Evolutionary conservation across 2,113 vertebrate genomes (phyloP).

Genomic region (Nestor notabilis): DNA sequence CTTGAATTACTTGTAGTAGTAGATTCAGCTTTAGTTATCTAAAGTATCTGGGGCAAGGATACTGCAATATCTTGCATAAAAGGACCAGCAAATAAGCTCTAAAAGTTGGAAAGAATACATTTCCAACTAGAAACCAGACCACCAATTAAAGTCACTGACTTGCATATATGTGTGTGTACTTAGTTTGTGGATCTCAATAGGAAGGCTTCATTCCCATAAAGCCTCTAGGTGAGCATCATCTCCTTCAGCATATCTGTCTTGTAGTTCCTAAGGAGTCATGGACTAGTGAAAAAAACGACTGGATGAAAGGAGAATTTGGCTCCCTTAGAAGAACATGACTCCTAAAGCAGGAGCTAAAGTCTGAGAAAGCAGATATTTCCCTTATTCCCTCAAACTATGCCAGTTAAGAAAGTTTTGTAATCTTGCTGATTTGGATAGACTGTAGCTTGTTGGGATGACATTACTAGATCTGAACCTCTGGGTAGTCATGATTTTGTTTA

Average conservation of each 20-base stretch:
- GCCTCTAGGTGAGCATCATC: not conserved
- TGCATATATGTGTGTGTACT: not conserved
- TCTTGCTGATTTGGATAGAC: not conserved
- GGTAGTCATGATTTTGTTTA: not conserved
- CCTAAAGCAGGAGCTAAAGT: not conserved
- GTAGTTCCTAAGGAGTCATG: not conserved
- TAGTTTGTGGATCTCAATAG: not conserved
- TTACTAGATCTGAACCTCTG: not conserved
- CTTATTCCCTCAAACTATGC: not conserved
- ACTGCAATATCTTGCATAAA: not conserved
- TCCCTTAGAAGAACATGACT: not conserved
- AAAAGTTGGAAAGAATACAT: not conserved
- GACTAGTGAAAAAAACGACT: not conserved
- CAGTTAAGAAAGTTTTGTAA: not conserved
- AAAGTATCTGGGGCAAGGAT: not conserved
- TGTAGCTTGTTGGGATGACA: not conserved
- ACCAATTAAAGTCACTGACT: not conserved
- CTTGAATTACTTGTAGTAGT: not conserved
- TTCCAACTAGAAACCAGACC: not conserved
- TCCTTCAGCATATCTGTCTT: not conserved
- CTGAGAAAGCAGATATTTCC: not conserved
- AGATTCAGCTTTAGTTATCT: not conserved
- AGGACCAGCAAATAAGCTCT: not conserved
- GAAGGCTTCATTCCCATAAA: not conserved
- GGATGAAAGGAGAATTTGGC: not conserved